Evolutionary conservation across 1,140 invertebrate genomes (phyloP).

Genomic region (Paralvinella palmiformis): DNA sequence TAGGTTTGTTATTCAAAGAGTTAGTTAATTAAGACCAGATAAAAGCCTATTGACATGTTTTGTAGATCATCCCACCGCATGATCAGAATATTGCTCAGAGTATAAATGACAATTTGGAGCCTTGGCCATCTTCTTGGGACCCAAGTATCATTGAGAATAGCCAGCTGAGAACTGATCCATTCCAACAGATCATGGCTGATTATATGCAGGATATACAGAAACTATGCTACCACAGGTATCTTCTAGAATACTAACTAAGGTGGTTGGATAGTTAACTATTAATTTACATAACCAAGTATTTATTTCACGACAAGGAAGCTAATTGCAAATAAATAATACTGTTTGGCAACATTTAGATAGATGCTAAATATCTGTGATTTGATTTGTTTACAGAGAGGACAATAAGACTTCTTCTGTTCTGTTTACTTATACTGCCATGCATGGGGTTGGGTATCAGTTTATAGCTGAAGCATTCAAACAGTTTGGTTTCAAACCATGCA

Average conservation of each 20-base stretch:
- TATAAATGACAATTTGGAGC: constrained; percentile 74
- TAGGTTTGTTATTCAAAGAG: no score
- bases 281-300: no score
- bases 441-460: constrained; percentile 87
- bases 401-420: constrained; percentile 60
- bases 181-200: constrained; percentile 53
- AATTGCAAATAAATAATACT: no score
- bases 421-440: constrained; percentile 93
- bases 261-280: no score
- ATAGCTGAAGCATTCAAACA: constrained; percentile 68
- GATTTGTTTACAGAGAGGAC: constrained; percentile 46
- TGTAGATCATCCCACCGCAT: constrained; percentile 82
- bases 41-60: no score
- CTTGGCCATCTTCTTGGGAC: constrained; percentile 64
- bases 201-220: constrained; percentile 63
- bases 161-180: constrained; percentile 51
- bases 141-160: constrained; percentile 37
- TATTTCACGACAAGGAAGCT: no score
- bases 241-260: no score
- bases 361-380: no score
- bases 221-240: constrained; percentile 39
- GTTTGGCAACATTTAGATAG: no score
- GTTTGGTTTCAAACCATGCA: constrained; percentile 68
- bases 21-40: no score
- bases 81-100: constrained; percentile 78